phyloP scores from a whole-genome alignment of 1,140 invertebrate species.

The honey bee (Apis mellifera) region Amel_HAv3.1 CM009933.2:3947501-3948000 shows the following conservation, averaged over 20 bases:
- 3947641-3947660: constrained; percentile 34
- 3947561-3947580: constrained; percentile 71
- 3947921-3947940: no score
- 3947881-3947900: no score
- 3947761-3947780: no score
- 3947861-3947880: no score
- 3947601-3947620: constrained; percentile 64
- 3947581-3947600: constrained; percentile 56
- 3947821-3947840: no score
- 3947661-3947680: constrained; percentile 25
- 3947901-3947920: no score
- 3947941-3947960: neutral
- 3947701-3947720: constrained; percentile 29
- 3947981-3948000: neutral
- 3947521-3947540: constrained; percentile 63
- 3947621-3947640: constrained; percentile 70
- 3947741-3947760: no score
- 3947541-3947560: constrained; percentile 76
- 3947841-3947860: no score
- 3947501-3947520: constrained; percentile 64
- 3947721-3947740: no score
- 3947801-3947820: no score
- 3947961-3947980: neutral
- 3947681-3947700: constrained; percentile 34
- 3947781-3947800: no score